Base-by-base conservation (phyloP, 2,113 vertebrate genomes). In the Calyptommatus sinebrachiatus region DNA sequence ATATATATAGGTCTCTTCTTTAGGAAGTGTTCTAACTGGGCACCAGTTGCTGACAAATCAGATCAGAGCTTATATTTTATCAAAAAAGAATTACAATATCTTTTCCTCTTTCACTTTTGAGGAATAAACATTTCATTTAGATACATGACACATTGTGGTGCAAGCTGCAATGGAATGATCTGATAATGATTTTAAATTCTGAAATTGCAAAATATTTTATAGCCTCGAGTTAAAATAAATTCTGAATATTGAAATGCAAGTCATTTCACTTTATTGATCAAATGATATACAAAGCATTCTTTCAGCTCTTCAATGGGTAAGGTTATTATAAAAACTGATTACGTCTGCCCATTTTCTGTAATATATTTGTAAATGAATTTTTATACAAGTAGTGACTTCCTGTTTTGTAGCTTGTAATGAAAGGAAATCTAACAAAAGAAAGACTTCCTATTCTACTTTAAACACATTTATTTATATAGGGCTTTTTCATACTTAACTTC, bases 301-400 rank as follows among this genome's bases (percentile, higher is more conserved):
- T 80, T 84, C 81, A 57, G n/a, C 63, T 71, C 88, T 91, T 90
- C 89, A 88, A 87, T 68, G 86, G 86, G 71, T 73, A 86, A 82
- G 87, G 83, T 85, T 88, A 85, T 87, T 90, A 89, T 90, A 87
- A 90, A 90, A 89, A 77, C 53, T 88, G 89, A 90, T 90, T 89
- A 89, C 78, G 85, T 87, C 82, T 72, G 85, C 86, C 86, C 77
- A 28, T 86, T 91, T 72, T 84, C 84, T 83, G 87, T 86, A 76
- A 83, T 84, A 24, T 21, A 57, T 85, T 82, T 83, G 72, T 87
- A 87, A 65, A 90, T 77, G 57, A 26, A 74, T 12, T 80, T 28
- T 78, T 76, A 87, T 73, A 89, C 77, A 86, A 78, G 53, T 66
- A 77, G 83, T 81, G 86, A 89, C 81, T 84, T 62, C 71, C 61